phyloP scores from a whole-genome alignment of 2,888 invertebrate genomes.

The Ptychoptera albimana region DNA sequence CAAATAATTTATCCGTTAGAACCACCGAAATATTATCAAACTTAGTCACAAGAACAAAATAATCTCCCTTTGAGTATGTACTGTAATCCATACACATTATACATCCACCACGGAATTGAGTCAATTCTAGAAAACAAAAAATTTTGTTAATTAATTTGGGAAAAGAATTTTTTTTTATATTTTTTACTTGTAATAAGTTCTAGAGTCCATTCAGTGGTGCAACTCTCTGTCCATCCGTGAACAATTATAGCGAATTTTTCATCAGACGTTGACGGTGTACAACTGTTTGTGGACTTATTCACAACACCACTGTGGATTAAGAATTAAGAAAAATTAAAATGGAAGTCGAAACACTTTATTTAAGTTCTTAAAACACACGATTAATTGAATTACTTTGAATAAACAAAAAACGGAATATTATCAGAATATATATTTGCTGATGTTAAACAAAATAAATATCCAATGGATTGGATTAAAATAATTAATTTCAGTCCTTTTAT shows the following conservation, averaged over 20 bases:
- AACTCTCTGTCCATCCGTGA: conserved; percentile 17
- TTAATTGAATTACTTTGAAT: too few species aligned
- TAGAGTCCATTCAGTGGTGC: conserved; percentile 12
- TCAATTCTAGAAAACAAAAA: conserved; percentile 10
- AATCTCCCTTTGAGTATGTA: conserved; percentile 11
- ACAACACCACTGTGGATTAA: too few species aligned
- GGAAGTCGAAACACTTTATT: too few species aligned
- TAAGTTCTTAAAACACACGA: too few species aligned
- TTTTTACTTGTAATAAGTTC: conserved; percentile 13
- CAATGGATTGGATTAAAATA: too few species aligned
- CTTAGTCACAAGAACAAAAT: conserved; percentile 12
- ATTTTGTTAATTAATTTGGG: not conserved
- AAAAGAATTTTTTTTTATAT: not conserved
- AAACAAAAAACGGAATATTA: too few species aligned
- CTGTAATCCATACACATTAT: conserved; percentile 17
- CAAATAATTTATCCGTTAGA: conserved; percentile 11
- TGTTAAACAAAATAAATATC: too few species aligned
- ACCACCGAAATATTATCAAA: conserved; percentile 11
- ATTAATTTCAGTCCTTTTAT: too few species aligned
- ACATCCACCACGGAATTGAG: conserved; percentile 13
- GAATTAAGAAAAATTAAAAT: too few species aligned
- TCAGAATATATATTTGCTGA: too few species aligned
- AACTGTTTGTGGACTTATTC: too few species aligned
- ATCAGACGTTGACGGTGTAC: not conserved
- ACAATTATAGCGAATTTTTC: conserved; percentile 14